Conservation (phyloP, 2,888 invertebrate species). For the Exephanes ischioxanthus region DNA sequence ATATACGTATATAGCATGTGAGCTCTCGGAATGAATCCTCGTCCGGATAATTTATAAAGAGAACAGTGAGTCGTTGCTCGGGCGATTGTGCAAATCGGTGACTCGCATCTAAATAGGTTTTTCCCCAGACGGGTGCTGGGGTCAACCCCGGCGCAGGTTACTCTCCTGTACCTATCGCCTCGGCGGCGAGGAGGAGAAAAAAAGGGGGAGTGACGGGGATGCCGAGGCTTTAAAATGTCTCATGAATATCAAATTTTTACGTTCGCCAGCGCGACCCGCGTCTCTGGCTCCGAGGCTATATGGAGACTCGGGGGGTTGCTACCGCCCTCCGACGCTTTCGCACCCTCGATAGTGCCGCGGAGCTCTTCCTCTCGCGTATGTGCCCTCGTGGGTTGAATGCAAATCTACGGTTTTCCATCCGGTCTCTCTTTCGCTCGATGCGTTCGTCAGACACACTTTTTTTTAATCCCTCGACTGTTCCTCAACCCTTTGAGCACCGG, state of each 20-base stretch:
- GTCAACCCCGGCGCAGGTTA: constrained; percentile 46
- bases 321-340: constrained; percentile 58
- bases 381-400: constrained; percentile 48
- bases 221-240: constrained; percentile 79
- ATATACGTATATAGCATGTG: background rate
- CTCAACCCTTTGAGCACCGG: constrained; percentile 33
- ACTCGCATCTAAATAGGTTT: constrained; percentile 78
- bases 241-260: constrained; percentile 79
- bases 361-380: constrained; percentile 49
- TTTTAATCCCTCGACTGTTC: constrained; percentile 6
- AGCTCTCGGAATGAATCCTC: constrained; percentile 68
- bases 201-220: constrained; percentile 41
- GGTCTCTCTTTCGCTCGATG: constrained; percentile 3
- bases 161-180: constrained; percentile 68
- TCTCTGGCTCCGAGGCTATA: constrained; percentile 22
- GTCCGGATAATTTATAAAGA: constrained; percentile 54
- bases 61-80: constrained; percentile 26
- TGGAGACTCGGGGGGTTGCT: constrained; percentile 42
- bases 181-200: constrained; percentile 35
- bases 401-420: constrained; percentile 37
- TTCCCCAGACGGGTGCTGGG: constrained; percentile 70
- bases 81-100: constrained; percentile 70
- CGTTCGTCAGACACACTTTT: constrained; percentile 29
- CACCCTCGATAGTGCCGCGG: constrained; percentile 54
- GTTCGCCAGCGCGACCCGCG: constrained; percentile 62